These are phyloP conservation scores for Goniozus legneri DNA, from an alignment of 1,140 invertebrate genomes.

Conservation along the genomic window DNA sequence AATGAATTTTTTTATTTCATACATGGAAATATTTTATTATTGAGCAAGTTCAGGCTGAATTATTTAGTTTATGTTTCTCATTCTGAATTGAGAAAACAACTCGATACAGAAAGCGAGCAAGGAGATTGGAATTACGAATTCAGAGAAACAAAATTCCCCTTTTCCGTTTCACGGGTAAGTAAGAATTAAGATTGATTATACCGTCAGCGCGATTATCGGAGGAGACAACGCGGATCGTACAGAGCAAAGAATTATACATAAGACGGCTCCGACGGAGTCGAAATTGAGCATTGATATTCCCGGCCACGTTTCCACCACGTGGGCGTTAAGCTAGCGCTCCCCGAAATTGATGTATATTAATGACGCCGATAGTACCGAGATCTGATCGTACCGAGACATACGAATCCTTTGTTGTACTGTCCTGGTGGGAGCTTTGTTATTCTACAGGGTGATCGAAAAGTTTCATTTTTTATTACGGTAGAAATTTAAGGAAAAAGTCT, in stretches of 20 bases:
- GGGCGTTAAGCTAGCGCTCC: slow-evolving; percentile 12
- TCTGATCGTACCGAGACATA: slow-evolving; percentile 4
- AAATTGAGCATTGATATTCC: slow-evolving; percentile 29
- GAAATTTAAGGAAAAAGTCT: too few species aligned
- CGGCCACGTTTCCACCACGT: slow-evolving; percentile 17
- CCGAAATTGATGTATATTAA: slow-evolving; percentile 32
- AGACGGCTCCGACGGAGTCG: background rate
- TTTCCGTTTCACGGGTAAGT: background rate
- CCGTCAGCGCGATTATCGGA: background rate
- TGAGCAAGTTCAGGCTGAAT: too few species aligned
- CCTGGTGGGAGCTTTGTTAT: background rate
- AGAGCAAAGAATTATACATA: background rate
- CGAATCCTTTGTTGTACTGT: slow-evolving; percentile 14
- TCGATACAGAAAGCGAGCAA: background rate
- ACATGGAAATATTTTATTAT: too few species aligned
- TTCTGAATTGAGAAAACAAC: background rate
- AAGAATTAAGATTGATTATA: background rate
- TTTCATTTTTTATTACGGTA: too few species aligned
- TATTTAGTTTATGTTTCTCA: too few species aligned
- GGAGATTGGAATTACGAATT: too few species aligned
- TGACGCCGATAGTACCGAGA: slow-evolving; percentile 19
- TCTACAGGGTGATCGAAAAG: too few species aligned
- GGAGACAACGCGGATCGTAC: background rate
- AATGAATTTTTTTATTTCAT: too few species aligned
- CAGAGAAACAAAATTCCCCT: too few species aligned